Base-by-base conservation (phyloP, 2,888 invertebrate genomes). In the Andrena chrysosceles region DNA sequence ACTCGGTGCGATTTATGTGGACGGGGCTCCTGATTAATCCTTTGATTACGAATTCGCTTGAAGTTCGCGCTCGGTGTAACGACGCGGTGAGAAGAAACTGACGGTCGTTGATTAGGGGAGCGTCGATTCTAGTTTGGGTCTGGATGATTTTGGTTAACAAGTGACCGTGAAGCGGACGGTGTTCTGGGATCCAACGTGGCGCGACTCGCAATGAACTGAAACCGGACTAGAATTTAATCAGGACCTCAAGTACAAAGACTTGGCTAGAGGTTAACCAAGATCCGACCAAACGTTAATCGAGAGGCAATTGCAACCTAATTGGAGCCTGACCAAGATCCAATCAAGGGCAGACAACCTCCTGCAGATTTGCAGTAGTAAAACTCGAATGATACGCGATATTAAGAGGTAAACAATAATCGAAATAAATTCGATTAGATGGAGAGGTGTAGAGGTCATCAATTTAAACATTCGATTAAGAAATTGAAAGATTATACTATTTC, bases 271-370 rank as follows among this genome's bases (percentile, higher is more conserved):
- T 81, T 71, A 72, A 78, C 71, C 71, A 78, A 62, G 54, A 48
- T 52, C 72, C 70, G 33, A 54, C 52, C 78, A 33, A 60, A 48
- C 49, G n/a, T 31, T 60, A 35, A 26, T 60, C 26, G 42, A 60
- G 35, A 72, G 23, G 29, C 48, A 67, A 81, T 72, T 33, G 71
- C 23, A 59, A 23, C 62, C 60, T 78, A 59, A 81, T 81, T 56
- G 70, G 62, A 81, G 35, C 48, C 29, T 29, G 59, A 78, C 70
- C 67, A 3, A 35, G 26, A 59, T n/a, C 31, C 60, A 59, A 52
- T 70, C 70, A 66, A 13, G 13, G 8, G 1, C 31, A n/a, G 49
- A 48, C 59, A 35, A 33, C n/a, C 13, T 13, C 5, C 8, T 20
- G 4, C 31, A 2, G 4, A 60, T 54, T 26, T 33, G 23, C 23